Conservation (phyloP, 2,113 vertebrate genomes). For the Takifugu bimaculatus region DNA sequence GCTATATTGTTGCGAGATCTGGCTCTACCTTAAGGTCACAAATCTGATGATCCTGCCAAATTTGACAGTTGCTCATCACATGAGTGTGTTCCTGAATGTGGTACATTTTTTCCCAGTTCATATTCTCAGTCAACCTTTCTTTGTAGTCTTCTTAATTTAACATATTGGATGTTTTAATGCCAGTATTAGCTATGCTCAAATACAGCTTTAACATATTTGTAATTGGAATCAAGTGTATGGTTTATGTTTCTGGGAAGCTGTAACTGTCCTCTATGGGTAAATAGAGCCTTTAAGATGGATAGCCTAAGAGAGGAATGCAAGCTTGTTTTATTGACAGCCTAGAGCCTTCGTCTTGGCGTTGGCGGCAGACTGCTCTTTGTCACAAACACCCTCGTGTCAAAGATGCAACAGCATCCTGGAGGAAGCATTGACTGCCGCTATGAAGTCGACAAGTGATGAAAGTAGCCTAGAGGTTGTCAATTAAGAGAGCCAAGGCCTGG, state of each 20-base stretch:
- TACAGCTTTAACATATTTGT: no score
- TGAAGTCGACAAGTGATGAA: conserved; percentile 92
- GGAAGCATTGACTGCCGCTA: conserved; percentile 87
- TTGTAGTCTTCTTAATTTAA: neutral
- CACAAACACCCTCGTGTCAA: conserved; percentile 81
- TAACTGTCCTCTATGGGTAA: conserved; percentile 42
- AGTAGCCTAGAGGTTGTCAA: conserved; percentile 90
- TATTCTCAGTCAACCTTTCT: neutral
- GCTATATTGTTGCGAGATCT: conserved; percentile 53
- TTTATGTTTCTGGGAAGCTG: conserved; percentile 12
- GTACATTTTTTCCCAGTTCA: neutral
- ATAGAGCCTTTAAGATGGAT: conserved; percentile 46
- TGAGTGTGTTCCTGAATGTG: conserved; percentile 35
- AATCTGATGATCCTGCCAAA: conserved; percentile 83
- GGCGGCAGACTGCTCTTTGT: conserved; percentile 80
- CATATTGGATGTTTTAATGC: neutral
- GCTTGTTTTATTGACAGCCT: conserved; percentile 72
- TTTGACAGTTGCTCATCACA: conserved; percentile 79
- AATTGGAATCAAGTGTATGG: neutral
- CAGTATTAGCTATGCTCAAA: no score
- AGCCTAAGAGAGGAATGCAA: conserved; percentile 53
- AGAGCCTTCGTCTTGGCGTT: conserved; percentile 60
- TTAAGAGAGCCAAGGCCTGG: conserved; percentile 83
- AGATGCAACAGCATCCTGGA: conserved; percentile 83
- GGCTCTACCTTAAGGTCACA: conserved; percentile 24